Evolutionary conservation across 2,113 vertebrate species (phyloP).

Genomic region (Scomber colias): DNA sequence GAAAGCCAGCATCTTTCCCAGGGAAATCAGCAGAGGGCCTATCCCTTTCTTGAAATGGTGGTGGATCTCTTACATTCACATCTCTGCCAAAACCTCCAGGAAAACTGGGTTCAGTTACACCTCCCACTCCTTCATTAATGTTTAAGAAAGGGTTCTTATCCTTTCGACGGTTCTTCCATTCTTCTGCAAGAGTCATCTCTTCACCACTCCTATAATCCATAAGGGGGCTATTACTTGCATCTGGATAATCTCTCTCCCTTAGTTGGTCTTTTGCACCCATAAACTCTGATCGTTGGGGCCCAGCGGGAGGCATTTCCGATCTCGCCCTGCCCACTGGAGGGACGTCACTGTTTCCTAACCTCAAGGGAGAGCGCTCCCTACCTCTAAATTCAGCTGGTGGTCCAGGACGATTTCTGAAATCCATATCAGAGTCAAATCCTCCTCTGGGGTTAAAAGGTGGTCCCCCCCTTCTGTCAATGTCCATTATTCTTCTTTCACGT

Average conservation of each 20-base stretch:
- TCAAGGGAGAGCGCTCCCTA: conserved; percentile 81
- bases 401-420: conserved; percentile 91
- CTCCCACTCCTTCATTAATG: conserved; percentile 60
- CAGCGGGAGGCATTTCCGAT: conserved; percentile 71
- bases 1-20: conserved; percentile 72
- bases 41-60: conserved; percentile 64
- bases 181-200: conserved; percentile 82
- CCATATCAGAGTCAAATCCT: conserved; percentile 87
- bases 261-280: conserved; percentile 55
- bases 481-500: conserved; percentile 88
- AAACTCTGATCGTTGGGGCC: conserved; percentile 69
- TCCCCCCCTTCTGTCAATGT: conserved; percentile 89
- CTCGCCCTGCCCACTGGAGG: conserved; percentile 71
- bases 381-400: conserved; percentile 82
- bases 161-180: conserved; percentile 81
- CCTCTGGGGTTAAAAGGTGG: conserved; percentile 82
- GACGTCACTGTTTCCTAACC: conserved; percentile 74
- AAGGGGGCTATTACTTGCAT: conserved; percentile 67
- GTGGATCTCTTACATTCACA: conserved; percentile 56
- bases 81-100: conserved; percentile 70
- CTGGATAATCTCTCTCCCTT: conserved; percentile 71
- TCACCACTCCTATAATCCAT: conserved; percentile 81
- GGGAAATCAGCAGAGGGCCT: conserved; percentile 71
- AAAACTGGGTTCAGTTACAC: conserved; percentile 61
- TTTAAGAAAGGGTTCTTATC: conserved; percentile 61